Evolutionary conservation across 1,140 invertebrate species (phyloP), one percentile per base, ranked within the genome.

Genomic region (Scaptomyza graminum): DNA sequence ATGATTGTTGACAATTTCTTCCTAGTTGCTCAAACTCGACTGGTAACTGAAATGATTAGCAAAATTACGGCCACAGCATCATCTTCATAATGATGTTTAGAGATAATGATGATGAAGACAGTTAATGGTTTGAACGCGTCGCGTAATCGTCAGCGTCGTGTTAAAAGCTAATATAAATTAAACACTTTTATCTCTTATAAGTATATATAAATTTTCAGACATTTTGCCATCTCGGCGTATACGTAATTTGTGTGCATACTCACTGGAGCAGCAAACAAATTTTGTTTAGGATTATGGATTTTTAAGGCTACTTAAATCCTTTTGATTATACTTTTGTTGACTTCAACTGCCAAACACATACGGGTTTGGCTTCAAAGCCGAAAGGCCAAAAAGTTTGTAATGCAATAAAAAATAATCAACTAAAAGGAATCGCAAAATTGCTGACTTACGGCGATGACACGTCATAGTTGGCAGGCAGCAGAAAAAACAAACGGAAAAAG

Each of bases 1-100:
- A 82, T 78, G 79, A 41, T 64, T 52, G 60, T 82, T 84, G 81
- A 84, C 78, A 77, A 81, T 84, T 74, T 87, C 82, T 81, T 84
- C 81, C 81, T 81, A 44, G 77, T 79, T 69, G 74, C 63, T 44
- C 22, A 65, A 74, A 60, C 51, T 9, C 72, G 63, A 74, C 68
- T 74, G 79, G 52, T 75, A 75, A 74, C 51, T 79, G 16, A 74
- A 71, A 67, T 87, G 74, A 81, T 80, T 85, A 74, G 68, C 73
- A 87, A 87, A 34, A 84, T 73, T 85, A 59, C 71, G 22, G 46
- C 39, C 44, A 74, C 28, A 50, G 18, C 37, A 41, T n/a, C 37
- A 41, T 8, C 25, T 5, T 31, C 9, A 61, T 50, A 37, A 50
- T 61, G 11, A 51, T 15, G 31, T 28, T 41, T 16, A n/a, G 15